Base-by-base conservation (phyloP, 2,113 vertebrate species). In the Cygnus buccinator region DNA sequence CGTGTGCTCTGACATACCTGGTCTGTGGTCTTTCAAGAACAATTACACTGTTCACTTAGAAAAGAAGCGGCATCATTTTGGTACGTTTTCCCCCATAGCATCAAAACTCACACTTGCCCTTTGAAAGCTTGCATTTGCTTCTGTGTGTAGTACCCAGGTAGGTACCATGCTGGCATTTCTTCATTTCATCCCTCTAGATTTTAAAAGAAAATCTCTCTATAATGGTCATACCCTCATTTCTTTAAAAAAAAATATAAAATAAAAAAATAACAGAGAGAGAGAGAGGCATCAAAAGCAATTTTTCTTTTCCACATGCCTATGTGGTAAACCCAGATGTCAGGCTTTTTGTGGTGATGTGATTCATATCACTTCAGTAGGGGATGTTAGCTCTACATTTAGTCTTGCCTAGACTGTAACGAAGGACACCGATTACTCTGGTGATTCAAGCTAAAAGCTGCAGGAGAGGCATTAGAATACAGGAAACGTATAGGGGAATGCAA, bases 401-500 rank as follows among this genome's bases (percentile, higher is more conserved):
- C 89, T 44, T 94, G 84, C 61, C 95, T 58, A 31, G 81, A 21
- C 91, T 91, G 84, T 33, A 94, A 94, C 39, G 74, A 93, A 96
- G 94, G 91, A 94, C 81, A 94, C 57, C 58, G 78, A 96, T 97
- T 96, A 94, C 96, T 85, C 87, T 5, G 89, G 80, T 95, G 94
- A 97, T 96, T 95, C 8, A 3, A 95, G 87, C 95, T 96, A 95
- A 97, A 89, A 97, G 95, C 96, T 95, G 89, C 86, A 82, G 89
- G 93, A 96, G 91, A 94, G 73, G 93, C 95, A 96, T 97, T 97
- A 97, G 96, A 95, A 97, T 97, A 97, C 95, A 93, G 96, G 70
- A 76, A 89, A 95, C 70, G 44, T 95, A 94, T 82, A 48, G 94
- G 93, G 87, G 95, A 94, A 96, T 95, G 96, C 91, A 91, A 82